phyloP scores from a whole-genome alignment of 2,888 invertebrate genomes.

The Cryptus armator region DNA sequence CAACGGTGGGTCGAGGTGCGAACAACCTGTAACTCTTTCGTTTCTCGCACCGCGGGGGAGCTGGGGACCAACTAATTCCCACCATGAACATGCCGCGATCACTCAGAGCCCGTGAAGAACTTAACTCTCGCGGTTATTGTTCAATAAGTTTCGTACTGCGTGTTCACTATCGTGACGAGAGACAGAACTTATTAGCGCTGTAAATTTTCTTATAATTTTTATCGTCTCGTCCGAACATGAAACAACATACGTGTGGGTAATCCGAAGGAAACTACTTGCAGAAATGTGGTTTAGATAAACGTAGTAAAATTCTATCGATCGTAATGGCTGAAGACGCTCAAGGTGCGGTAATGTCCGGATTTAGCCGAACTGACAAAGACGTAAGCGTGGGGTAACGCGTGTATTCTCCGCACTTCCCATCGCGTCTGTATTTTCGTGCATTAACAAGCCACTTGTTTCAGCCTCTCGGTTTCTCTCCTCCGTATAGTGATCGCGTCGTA shows the following conservation, averaged over 20 bases:
- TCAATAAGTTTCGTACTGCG: not conserved
- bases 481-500: constrained; percentile 18
- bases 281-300: not conserved
- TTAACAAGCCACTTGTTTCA: constrained; percentile 78
- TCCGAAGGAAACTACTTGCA: not conserved
- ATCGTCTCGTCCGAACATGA: not conserved
- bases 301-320: not conserved
- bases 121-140: constrained; percentile 1
- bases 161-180: not conserved
- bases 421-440: constrained; percentile 78
- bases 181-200: not conserved
- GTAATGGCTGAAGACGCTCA: not conserved
- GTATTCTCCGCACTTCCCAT: constrained; percentile 43
- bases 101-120: constrained; percentile 28
- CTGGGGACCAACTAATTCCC: constrained; percentile 80
- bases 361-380: constrained; percentile 65
- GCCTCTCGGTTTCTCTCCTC: constrained; percentile 47
- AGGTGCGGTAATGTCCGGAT: constrained; percentile 66
- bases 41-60: constrained; percentile 81
- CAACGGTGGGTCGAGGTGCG: constrained; percentile 81
- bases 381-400: constrained; percentile 67
- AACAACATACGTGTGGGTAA: too few species aligned
- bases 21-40: constrained; percentile 84
- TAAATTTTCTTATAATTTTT: not conserved
- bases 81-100: constrained; percentile 70